Base-by-base conservation (phyloP, 2,888 invertebrate genomes). In the Aphrophora alni region DNA sequence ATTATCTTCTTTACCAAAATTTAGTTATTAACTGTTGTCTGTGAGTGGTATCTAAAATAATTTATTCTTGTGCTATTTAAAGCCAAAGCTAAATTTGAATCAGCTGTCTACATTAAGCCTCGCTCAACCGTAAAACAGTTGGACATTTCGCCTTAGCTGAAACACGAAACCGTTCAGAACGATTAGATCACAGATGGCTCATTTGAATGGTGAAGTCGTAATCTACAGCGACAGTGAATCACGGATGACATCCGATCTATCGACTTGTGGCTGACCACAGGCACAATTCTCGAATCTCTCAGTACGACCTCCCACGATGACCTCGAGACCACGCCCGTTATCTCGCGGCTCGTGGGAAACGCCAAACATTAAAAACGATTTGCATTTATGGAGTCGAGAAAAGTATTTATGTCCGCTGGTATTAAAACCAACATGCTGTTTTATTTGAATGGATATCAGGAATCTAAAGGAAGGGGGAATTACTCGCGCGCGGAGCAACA, bases 151-250 rank as follows among this genome's bases (percentile, higher is more conserved):
- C 59, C n/a, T 21, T 2, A 14, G 14, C 21, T 59, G 59, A 59
- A 59, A 59, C 59, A 59, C 59, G 59, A 59, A 21, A n/a, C 59
- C 21, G 21, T 7, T 59, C 59, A 21, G 1, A 44, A 14, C 59
- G 59, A 59, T 59, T 59, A 59, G 59, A 21, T 59, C 59, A 59
- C 44, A 44, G 44, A 44, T 44, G 44, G 44, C 12, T 44, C 44
- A 44, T 44, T 44, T 14, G 44, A 44, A 44, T 44, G 44, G 44
- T 12, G 2, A 17, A 44, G 44, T 44, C 12, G 21, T 59, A 21
- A 59, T 59, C 59, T 59, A 59, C 59, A 21, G 59, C 59, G 59
- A 59, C 59, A 59, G 59, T 59, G 59, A 59, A 59, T 59, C 59
- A 59, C 59, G 21, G 59, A 59, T 59, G 59, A 59, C 59, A 59